Percentiles rank a stretch among this genome's conserved stretches.
Conservation (phyloP, 2,113 vertebrate genomes). For the Oncorhynchus clarkii region DNA sequence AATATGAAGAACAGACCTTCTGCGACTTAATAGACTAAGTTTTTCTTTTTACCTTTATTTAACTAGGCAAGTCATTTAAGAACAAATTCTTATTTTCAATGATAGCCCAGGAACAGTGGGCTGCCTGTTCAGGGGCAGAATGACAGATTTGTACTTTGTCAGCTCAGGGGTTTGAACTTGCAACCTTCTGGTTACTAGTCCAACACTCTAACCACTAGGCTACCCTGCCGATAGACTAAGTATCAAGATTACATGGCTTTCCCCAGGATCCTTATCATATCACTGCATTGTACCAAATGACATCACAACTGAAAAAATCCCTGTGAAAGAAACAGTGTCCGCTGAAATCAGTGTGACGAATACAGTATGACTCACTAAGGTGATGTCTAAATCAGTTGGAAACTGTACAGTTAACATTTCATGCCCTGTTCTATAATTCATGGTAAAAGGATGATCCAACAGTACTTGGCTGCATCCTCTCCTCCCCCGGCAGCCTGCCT, state of each 20-base stretch:
- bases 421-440: constrained; percentile 65
- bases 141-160: too few relatives aligned
- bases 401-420: constrained; percentile 51
- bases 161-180: too few relatives aligned
- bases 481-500: constrained; percentile 46
- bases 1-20: constrained; percentile 12
- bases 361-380: constrained; percentile 36
- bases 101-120: too few relatives aligned
- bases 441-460: constrained; percentile 56
- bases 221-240: too few relatives aligned
- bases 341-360: constrained; percentile 14
- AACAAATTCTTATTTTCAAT: too few relatives aligned
- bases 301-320: neutral
- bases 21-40: neutral
- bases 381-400: constrained; percentile 41
- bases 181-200: too few relatives aligned
- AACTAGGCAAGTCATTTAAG: too few relatives aligned
- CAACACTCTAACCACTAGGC: too few relatives aligned
- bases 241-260: constrained; percentile 39
- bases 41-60: neutral
- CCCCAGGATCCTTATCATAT: constrained; percentile 20
- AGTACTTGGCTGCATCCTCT: constrained; percentile 44
- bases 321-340: constrained; percentile 1
- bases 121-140: too few relatives aligned
- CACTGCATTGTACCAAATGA: constrained; percentile 15